phyloP scores from a whole-genome alignment of 2,888 invertebrate genomes.

The Erannis defoliaria region DNA sequence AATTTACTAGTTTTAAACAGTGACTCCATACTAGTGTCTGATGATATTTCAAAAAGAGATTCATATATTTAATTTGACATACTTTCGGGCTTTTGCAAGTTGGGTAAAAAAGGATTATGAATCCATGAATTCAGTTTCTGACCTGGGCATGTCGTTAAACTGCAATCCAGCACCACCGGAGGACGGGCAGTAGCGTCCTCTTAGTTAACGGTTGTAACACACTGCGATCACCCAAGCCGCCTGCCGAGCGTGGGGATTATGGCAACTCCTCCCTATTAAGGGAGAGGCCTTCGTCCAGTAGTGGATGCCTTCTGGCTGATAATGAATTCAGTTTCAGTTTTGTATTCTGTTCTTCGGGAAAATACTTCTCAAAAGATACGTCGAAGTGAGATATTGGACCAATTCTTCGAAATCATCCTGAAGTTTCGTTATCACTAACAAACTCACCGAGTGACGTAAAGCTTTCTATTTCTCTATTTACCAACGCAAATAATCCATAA shows the following conservation, averaged over 20 bases:
- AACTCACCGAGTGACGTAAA: conserved; percentile 52
- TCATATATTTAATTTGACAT: conserved; percentile 50
- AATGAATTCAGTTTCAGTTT: no score
- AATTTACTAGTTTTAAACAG: no score
- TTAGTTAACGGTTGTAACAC: no score
- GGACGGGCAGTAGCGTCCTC: no score
- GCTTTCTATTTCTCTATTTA: conserved; percentile 47
- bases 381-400: conserved; percentile 49
- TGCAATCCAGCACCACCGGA: no score
- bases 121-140: conserved; percentile 50
- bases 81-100: conserved; percentile 49
- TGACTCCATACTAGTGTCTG: conserved; percentile 52
- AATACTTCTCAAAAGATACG: conserved; percentile 48
- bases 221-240: no score
- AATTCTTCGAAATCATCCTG: conserved; percentile 48
- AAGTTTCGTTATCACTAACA: conserved; percentile 49
- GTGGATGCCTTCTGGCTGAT: no score
- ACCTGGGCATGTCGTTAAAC: no score
- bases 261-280: no score
- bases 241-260: no score
- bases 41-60: conserved; percentile 53
- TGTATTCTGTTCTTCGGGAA: conserved; percentile 51
- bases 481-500: conserved; percentile 45
- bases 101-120: conserved; percentile 52
- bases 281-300: no score